phyloP scores from a whole-genome alignment of 2,888 invertebrate species.

The Caradrina kadenii region DNA sequence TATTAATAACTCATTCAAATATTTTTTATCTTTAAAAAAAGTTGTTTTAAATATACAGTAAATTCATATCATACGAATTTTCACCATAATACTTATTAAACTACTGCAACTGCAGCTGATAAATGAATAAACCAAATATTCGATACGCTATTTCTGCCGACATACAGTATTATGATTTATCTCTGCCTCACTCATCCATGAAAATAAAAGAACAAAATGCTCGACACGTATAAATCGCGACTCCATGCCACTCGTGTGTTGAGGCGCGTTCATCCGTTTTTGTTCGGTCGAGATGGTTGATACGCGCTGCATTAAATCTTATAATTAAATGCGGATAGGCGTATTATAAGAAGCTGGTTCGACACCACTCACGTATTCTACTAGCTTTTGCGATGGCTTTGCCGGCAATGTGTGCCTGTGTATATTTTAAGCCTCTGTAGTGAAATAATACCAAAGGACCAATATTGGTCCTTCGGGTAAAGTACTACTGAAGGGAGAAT shows the following conservation, averaged over 20 bases:
- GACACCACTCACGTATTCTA: conserved; percentile 41
- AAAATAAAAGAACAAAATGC: conserved; percentile 38
- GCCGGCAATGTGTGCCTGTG: background rate
- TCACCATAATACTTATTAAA: too few relatives aligned
- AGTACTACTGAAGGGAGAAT: background rate
- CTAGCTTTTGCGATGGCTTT: conserved; percentile 36
- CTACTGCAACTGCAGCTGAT: background rate
- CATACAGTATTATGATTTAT: conserved; percentile 28
- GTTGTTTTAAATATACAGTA: too few relatives aligned
- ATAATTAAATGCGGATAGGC: conserved; percentile 78
- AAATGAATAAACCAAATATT: conserved; percentile 25
- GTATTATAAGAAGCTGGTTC: conserved; percentile 66
- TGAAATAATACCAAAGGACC: background rate
- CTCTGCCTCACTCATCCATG: conserved; percentile 5
- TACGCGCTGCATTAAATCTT: conserved; percentile 78
- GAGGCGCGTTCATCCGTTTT: conserved; percentile 69
- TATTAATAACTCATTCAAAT: background rate
- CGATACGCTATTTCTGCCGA: conserved; percentile 8
- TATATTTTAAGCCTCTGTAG: background rate
- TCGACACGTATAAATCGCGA: conserved; percentile 37
- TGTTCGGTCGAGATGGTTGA: conserved; percentile 71
- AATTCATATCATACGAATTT: too few relatives aligned
- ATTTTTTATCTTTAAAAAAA: background rate
- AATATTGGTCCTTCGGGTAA: background rate
- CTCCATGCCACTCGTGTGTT: conserved; percentile 60